Base-by-base conservation (phyloP, 2,888 invertebrate species). In the Orchesellides sinensis region DNA sequence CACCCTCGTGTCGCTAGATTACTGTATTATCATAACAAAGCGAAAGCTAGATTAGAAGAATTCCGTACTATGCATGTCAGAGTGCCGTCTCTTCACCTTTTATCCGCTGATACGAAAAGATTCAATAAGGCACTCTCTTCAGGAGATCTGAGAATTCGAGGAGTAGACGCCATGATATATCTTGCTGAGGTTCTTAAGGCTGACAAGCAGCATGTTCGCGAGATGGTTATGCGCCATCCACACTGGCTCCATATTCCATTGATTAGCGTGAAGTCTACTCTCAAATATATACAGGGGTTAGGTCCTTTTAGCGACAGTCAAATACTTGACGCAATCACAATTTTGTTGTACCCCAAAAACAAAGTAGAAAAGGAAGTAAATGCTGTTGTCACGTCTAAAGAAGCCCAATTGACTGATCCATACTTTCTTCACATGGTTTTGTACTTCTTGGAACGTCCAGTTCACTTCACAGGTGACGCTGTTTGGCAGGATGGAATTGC, bases 401-500 rank as follows among this genome's bases (percentile, higher is more conserved):
- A 73, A 56, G 74, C 84, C 2, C 19, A 47, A 1, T n/a, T 72
- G 1, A 40, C 54, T 0, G 84, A 83, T 27, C 10, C 69, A 19
- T 84, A 79, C 40, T 85, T 86, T 63, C 90, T 96, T 19, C 93
- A 94, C 65, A 90, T 95, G 32, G 92, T 93, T 69, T 89, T 95
- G 56, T 96, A 96, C 89, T 91, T 93, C 75, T 92, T 96, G 23
- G 95, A 96, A 89, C 92, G 92, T 87, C 92, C 93, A 87, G 92
- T 93, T 89, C 93, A 95, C 89, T 96, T 95, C 88, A 93, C 93
- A 14, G 95, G 95, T 0, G 94, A 95, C 89, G 95, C 94, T 0
- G 92, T 95, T 49, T 95, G 94, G 94, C 52, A 27, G 23, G 21
- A 14, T 40, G n/a, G 10, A 40, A n/a, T 14, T 40, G 40, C 10